A percentile compares a stretch with the other conserved stretches of the same genome.
Evolutionary conservation across 1,140 invertebrate genomes (phyloP).

Genomic region (Plectus sambesii): DNA sequence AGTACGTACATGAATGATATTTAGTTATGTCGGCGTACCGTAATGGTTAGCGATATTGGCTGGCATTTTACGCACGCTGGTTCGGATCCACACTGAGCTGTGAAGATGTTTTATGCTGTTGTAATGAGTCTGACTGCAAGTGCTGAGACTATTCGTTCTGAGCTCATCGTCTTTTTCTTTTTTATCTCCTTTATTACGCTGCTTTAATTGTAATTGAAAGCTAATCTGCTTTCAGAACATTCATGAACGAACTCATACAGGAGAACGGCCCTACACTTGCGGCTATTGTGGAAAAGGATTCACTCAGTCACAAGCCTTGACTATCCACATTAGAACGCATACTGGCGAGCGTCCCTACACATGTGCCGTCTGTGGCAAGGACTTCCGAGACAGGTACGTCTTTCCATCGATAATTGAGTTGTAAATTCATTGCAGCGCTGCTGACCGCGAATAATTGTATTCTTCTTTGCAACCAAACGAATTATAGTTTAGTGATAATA

Average conservation of each 20-base stretch:
- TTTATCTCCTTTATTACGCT: not conserved
- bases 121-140: too few species aligned
- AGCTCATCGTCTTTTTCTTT: not conserved
- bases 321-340: constrained; percentile 18
- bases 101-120: not conserved
- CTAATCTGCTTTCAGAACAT: constrained; percentile 46
- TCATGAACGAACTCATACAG: constrained; percentile 81
- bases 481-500: too few species aligned
- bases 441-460: too few species aligned
- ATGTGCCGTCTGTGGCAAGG: constrained; percentile 9
- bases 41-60: not conserved
- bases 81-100: not conserved
- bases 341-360: constrained; percentile 14
- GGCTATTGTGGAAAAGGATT: constrained; percentile 87
- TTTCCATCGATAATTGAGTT: too few species aligned
- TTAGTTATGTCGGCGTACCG: not conserved
- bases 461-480: too few species aligned
- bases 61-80: not conserved
- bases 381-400: constrained; percentile 19
- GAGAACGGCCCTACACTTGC: constrained; percentile 85
- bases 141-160: not conserved
- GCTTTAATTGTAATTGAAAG: not conserved
- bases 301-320: constrained; percentile 57
- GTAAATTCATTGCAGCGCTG: too few species aligned
- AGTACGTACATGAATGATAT: not conserved